These are phyloP conservation scores for Drosophila borborema DNA, from an alignment of 2,888 invertebrate species.

Conservation along the genomic window DNA sequence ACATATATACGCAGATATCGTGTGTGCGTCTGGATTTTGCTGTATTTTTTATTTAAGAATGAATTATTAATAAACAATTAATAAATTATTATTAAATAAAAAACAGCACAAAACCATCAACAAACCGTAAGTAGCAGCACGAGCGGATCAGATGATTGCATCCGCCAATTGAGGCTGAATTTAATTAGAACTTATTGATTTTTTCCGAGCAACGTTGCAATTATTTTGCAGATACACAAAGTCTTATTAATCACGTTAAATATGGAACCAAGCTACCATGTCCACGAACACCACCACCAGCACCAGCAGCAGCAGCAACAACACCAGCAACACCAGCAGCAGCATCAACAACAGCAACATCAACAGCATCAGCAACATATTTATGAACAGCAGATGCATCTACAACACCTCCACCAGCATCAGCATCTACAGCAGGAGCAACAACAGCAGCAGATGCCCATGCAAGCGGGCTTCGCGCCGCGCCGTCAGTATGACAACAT, in stretches of 20 bases:
- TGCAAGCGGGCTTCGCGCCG: slow-evolving; percentile 82
- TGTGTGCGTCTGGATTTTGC: slow-evolving; percentile 81
- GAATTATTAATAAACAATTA: slow-evolving; percentile 78
- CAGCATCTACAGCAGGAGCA: slow-evolving; percentile 38
- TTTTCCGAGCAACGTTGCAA: slow-evolving; percentile 43
- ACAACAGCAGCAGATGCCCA: slow-evolving; percentile 47
- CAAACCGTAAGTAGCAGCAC: slow-evolving; percentile 60
- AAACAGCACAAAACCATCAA: slow-evolving; percentile 80
- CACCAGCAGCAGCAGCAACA: slow-evolving; percentile 34
- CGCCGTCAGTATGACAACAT: slow-evolving; percentile 82
- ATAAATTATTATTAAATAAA: slow-evolving; percentile 84
- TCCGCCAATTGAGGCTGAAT: neutral
- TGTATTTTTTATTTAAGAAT: slow-evolving; percentile 84
- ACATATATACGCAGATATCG: slow-evolving; percentile 49
- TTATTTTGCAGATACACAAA: slow-evolving; percentile 54
- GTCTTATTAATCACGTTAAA: slow-evolving; percentile 38
- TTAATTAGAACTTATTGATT: slow-evolving; percentile 45
- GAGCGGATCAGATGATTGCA: too few relatives aligned
- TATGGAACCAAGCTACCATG: slow-evolving; percentile 62
- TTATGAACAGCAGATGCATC: slow-evolving; percentile 6
- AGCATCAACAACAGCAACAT: neutral
- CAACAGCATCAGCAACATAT: slow-evolving; percentile 6
- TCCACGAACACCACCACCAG: slow-evolving; percentile 42
- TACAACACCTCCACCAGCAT: slow-evolving; percentile 39
- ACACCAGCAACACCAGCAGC: slow-evolving; percentile 24